Conservation (phyloP, 1,140 invertebrate species). For the Ctenoplectra terminalis region DNA sequence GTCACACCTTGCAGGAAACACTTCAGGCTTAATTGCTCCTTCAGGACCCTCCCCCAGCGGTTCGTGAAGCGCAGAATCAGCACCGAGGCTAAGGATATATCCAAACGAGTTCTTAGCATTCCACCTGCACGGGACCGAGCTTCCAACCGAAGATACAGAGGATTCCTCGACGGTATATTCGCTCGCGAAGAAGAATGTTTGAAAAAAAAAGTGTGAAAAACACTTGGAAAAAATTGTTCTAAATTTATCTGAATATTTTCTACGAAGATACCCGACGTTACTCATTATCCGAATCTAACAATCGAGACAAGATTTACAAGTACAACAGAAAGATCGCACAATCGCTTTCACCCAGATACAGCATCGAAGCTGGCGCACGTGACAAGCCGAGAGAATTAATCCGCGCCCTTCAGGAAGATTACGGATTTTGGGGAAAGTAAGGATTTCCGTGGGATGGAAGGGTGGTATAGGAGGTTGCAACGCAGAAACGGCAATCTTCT, state of each 20-base stretch:
- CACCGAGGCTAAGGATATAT: slow-evolving; percentile 70
- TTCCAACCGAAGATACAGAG: slow-evolving; percentile 39
- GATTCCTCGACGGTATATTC: not conserved
- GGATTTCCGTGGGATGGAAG: slow-evolving; percentile 64
- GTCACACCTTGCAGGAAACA: slow-evolving; percentile 82
- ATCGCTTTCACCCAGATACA: slow-evolving; percentile 19
- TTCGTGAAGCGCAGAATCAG: slow-evolving; percentile 68
- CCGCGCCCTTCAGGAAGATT: slow-evolving; percentile 68
- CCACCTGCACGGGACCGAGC: slow-evolving; percentile 56
- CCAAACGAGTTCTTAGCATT: slow-evolving; percentile 70
- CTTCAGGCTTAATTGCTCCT: slow-evolving; percentile 79
- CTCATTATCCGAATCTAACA: not conserved
- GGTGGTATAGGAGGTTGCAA: slow-evolving; percentile 53
- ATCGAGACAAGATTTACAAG: not conserved
- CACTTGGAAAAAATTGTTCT: too few species aligned
- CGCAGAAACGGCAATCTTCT: slow-evolving; percentile 73
- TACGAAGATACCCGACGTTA: not conserved
- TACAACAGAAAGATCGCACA: not conserved
- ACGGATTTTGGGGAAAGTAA: slow-evolving; percentile 69
- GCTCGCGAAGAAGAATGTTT: not conserved
- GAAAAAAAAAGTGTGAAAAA: not conserved
- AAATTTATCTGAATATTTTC: too few species aligned
- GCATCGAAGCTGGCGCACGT: slow-evolving; percentile 45
- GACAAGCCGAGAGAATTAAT: slow-evolving; percentile 69
- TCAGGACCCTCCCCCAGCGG: slow-evolving; percentile 67